These are phyloP conservation scores for Gallinago media DNA, from an alignment of 2,113 vertebrate genomes.

Conservation along the genomic window DNA sequence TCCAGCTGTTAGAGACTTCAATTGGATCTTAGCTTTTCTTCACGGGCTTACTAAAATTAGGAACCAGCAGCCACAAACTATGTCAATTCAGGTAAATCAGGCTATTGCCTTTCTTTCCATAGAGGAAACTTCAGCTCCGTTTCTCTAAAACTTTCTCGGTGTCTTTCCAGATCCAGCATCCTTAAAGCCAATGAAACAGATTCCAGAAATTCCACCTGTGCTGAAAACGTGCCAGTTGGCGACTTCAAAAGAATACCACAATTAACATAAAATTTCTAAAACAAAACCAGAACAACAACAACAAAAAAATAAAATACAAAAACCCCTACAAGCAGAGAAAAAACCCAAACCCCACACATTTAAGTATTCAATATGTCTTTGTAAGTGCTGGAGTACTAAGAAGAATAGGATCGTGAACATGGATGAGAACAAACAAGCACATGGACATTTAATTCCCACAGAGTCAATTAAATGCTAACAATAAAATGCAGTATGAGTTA, in stretches of 20 bases:
- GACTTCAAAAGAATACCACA: background rate
- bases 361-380: accelerated
- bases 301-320: background rate
- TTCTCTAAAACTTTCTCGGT: background rate
- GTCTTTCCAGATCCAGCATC: background rate
- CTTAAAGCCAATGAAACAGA: accelerated
- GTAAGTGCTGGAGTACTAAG: background rate
- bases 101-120: background rate
- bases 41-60: background rate
- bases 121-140: background rate
- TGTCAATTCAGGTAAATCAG: background rate
- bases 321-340: background rate
- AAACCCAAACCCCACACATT: background rate
- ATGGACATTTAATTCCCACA: conserved; percentile 26
- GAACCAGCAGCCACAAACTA: background rate
- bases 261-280: background rate
- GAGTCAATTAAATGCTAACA: conserved; percentile 59
- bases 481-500: conserved; percentile 34
- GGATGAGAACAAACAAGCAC: conserved; percentile 8
- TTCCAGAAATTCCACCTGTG: background rate
- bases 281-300: background rate
- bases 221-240: background rate
- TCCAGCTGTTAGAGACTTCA: background rate
- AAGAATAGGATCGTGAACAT: background rate
- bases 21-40: background rate